Percentiles rank a stretch among this genome's conserved stretches.
phyloP scores from a whole-genome alignment of 2,888 invertebrate genomes.

The Bembecia ichneumoniformis region DNA sequence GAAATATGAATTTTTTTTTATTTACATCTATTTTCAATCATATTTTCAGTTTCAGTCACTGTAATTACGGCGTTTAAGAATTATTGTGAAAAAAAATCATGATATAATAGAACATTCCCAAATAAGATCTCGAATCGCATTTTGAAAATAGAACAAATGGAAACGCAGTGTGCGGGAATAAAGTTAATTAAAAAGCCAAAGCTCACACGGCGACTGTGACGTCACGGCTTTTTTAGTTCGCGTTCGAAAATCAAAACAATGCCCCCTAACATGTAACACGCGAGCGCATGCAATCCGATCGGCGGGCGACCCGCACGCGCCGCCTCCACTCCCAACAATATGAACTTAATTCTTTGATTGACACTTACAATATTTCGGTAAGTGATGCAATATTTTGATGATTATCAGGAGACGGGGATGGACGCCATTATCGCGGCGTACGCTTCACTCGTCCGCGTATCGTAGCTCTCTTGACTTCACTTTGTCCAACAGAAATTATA shows the following conservation, averaged over 20 bases:
- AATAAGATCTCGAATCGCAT: slow-evolving; percentile 3
- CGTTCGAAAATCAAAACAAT: slow-evolving; percentile 53
- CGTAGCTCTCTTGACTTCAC: background rate
- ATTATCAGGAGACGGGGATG: slow-evolving; percentile 50
- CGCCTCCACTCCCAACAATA: slow-evolving; percentile 45
- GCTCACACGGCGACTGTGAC: background rate
- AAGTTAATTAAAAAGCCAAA: too few relatives aligned
- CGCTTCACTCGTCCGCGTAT: slow-evolving; percentile 33
- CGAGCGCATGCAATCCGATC: slow-evolving; percentile 22
- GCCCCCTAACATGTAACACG: slow-evolving; percentile 41
- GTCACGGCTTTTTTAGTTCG: background rate
- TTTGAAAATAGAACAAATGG: background rate
- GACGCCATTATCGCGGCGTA: slow-evolving; percentile 44
- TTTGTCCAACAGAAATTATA: too few relatives aligned
- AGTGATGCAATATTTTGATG: slow-evolving; percentile 74
- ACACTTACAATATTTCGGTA: slow-evolving; percentile 74
- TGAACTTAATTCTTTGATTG: slow-evolving; percentile 71
- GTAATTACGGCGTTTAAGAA: too few relatives aligned
- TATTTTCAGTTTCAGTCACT: too few relatives aligned
- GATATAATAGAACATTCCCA: too few relatives aligned
- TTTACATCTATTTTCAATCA: too few relatives aligned
- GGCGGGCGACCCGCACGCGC: slow-evolving; percentile 44
- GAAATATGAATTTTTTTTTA: too few relatives aligned
- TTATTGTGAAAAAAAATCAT: too few relatives aligned
- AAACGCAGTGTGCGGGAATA: too few relatives aligned